Conservation (phyloP, 2,113 vertebrate genomes). For the Eira barbara region DNA sequence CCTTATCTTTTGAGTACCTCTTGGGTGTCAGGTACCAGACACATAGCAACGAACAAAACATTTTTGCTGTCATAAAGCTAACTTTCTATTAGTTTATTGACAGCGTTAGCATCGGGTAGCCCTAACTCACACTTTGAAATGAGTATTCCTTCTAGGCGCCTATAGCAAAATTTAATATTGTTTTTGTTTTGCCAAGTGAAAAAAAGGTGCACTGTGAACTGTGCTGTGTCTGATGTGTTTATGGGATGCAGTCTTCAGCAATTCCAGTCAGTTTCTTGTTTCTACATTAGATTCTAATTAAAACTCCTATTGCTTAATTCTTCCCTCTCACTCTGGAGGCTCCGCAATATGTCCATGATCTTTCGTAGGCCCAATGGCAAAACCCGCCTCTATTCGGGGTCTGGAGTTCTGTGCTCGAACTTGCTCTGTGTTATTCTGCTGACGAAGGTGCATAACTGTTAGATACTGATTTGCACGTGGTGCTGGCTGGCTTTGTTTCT, state of each 20-base stretch:
- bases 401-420: not conserved
- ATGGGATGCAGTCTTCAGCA: not conserved
- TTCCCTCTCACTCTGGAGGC: not conserved
- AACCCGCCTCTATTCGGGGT: not conserved
- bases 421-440: not conserved
- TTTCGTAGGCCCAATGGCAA: not conserved
- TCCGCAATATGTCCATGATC: not conserved
- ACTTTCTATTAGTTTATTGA: not conserved
- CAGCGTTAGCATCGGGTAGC: not conserved
- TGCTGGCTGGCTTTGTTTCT: constrained; percentile 20
- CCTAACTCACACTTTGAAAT: not conserved
- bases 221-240: not conserved
- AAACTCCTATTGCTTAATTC: constrained; percentile 6
- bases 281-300: constrained; percentile 53
- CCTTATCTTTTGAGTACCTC: not conserved
- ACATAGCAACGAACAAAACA: not conserved
- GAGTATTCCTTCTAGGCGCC: not conserved
- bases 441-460: accelerated
- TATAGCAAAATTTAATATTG: not conserved
- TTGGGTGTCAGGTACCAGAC: not conserved
- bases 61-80: not conserved
- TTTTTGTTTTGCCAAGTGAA: not conserved
- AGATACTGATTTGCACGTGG: not conserved
- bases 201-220: not conserved
- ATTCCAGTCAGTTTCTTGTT: not conserved